Conservation (phyloP, 2,888 invertebrate genomes). For the Phortica okadai region DNA sequence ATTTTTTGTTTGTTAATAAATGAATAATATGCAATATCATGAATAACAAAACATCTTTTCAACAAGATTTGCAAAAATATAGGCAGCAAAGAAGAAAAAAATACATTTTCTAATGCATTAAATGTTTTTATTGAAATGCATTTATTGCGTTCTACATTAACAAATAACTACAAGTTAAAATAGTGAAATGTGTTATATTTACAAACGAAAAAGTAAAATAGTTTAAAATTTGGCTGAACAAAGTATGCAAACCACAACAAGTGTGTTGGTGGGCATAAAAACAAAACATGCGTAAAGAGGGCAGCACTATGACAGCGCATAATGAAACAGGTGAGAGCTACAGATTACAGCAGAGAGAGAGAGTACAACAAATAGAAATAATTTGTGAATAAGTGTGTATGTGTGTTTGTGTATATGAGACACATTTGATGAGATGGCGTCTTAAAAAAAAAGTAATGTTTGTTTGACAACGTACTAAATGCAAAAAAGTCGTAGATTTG, state of each 20-base stretch:
- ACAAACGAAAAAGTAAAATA: slow-evolving; percentile 31
- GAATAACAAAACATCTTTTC: not conserved
- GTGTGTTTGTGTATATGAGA: not conserved
- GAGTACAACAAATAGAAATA: slow-evolving; percentile 13
- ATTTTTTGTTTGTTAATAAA: no score
- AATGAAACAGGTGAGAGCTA: no score
- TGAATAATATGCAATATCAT: no score
- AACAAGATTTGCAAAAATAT: not conserved
- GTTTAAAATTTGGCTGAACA: not conserved
- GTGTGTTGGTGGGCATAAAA: no score
- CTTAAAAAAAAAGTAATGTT: no score
- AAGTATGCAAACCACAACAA: no score
- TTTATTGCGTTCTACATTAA: slow-evolving; percentile 63
- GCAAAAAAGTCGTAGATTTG: not conserved
- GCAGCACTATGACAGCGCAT: no score
- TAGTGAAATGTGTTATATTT: slow-evolving; percentile 40
- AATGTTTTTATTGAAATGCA: slow-evolving; percentile 53
- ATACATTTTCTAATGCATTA: slow-evolving; percentile 32
- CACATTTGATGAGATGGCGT: not conserved
- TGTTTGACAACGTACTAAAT: not conserved
- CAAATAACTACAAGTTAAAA: slow-evolving; percentile 41
- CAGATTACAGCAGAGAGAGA: no score
- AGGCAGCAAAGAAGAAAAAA: not conserved
- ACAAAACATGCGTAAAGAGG: no score
- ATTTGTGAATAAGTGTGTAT: slow-evolving; percentile 35